Evolutionary conservation across 2,797 vertebrate genomes (phyloP).

Genomic region (Triplophysa yarkandensis): DNA sequence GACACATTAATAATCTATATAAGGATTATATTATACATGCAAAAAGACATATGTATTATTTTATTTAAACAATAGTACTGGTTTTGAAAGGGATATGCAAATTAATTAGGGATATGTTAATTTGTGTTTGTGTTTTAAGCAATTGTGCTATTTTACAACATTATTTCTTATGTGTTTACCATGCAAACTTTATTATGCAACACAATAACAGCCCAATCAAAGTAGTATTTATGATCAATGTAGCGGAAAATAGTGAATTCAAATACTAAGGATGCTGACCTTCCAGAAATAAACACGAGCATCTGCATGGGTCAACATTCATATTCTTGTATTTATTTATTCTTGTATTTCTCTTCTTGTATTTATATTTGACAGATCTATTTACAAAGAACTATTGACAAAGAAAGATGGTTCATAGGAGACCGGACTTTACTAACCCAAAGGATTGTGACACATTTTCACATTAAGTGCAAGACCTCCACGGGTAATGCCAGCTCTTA

Average conservation of each 20-base stretch:
- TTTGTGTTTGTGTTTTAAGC: background rate
- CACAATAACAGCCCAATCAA: too few relatives aligned
- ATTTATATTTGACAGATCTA: slow-evolving; percentile 16
- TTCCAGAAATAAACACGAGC: slow-evolving; percentile 39
- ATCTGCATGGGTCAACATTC: too few relatives aligned
- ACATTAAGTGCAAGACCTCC: background rate
- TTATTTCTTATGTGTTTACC: background rate
- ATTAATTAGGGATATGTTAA: background rate
- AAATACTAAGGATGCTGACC: slow-evolving; percentile 7
- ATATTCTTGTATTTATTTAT: too few relatives aligned
- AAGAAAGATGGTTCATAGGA: background rate
- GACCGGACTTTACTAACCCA: background rate
- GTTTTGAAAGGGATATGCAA: too few relatives aligned
- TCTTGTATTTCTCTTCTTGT: too few relatives aligned
- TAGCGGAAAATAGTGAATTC: too few relatives aligned
- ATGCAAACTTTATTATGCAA: too few relatives aligned
- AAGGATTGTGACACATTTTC: slow-evolving; percentile 7
- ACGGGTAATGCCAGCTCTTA: background rate
- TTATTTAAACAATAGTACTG: too few relatives aligned
- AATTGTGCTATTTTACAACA: background rate
- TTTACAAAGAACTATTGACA: slow-evolving; percentile 17
- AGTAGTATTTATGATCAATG: too few relatives aligned
- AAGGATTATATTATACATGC: too few relatives aligned
- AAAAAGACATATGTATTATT: too few relatives aligned
- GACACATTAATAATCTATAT: too few relatives aligned